Base-by-base conservation (phyloP, 2,888 invertebrate genomes). In the Ypsolopha sequella region DNA sequence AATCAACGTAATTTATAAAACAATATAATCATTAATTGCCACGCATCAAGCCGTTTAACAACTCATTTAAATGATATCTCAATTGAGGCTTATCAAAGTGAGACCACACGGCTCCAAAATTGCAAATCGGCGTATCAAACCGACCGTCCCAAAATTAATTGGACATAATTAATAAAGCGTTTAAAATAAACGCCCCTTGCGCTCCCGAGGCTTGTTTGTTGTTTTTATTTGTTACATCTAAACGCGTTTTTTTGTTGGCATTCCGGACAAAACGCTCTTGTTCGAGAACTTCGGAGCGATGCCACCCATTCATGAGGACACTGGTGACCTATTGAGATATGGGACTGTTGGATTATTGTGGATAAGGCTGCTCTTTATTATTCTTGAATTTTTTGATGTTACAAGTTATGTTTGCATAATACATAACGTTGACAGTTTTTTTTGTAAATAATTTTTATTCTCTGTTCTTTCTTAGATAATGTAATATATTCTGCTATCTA, bases 301-400 rank as follows among this genome's bases (percentile, higher is more conserved):
- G 78, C 85, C 86, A 84, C 84, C 85, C 86, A 86, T 86, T 86
- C 86, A 86, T 86, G 70, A 80, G 75, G 79, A 77, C 78, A 76
- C 68, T 81, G 84, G 84, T 85, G 82, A 86, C 82, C 84, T 84
- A 81, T 85, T 82, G 80, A 82, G 77, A 80, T 76, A 75, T 63
- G 67, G 72, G 65, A 65, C 61, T 62, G 73, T 58, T 61, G 57
- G 58, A 52, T 51, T 76, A 61, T 33, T 64, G 51, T 76, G 76
- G 85, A 84, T 61, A 66, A 47, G 62, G 48, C 53, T 45, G 24
- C 24, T 4, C 24, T 24, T 24, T 24, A 3, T 24, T 3, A 3
- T 24, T 24, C 24, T 24, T n/a, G n/a, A n/a, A n/a, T n/a, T n/a
- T n/a, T n/a, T 24, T 24, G 24, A 24, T 24, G 4, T 24, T 24